Conservation (phyloP, 2,797 vertebrate genomes). For the Poecilia gillii region DNA sequence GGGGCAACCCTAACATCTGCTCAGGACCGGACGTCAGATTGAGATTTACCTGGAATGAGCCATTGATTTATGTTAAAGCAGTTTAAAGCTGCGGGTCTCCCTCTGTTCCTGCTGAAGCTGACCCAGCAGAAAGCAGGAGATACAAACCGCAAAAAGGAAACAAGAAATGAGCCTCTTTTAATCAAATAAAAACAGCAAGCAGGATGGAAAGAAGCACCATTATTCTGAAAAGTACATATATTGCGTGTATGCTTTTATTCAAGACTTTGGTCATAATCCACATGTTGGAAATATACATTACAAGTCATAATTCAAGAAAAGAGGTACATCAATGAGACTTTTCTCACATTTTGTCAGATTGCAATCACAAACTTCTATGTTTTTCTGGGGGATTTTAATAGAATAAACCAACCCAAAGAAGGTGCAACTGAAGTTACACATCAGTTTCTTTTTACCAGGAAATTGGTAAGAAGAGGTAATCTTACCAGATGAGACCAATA, state of each 20-base stretch:
- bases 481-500: neutral
- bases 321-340: neutral
- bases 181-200: neutral
- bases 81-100: constrained; percentile 29
- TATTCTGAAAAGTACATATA: neutral
- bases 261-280: constrained; percentile 2
- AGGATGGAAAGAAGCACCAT: neutral
- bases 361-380: neutral
- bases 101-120: constrained; percentile 37
- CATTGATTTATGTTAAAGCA: constrained; percentile 46
- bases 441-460: neutral
- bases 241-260: constrained; percentile 24
- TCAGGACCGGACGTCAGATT: constrained; percentile 7
- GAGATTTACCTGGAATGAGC: constrained; percentile 28
- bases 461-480: neutral
- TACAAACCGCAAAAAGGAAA: neutral
- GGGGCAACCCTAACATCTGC: constrained; percentile 57
- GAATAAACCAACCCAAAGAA: neutral
- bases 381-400: neutral
- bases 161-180: neutral
- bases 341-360: neutral
- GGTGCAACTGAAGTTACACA: neutral
- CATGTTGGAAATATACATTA: neutral
- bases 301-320: neutral
- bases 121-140: constrained; percentile 41